These are phyloP conservation scores for Capromys pilorides DNA, from an alignment of 2,797 vertebrate species.

Conservation along the genomic window DNA sequence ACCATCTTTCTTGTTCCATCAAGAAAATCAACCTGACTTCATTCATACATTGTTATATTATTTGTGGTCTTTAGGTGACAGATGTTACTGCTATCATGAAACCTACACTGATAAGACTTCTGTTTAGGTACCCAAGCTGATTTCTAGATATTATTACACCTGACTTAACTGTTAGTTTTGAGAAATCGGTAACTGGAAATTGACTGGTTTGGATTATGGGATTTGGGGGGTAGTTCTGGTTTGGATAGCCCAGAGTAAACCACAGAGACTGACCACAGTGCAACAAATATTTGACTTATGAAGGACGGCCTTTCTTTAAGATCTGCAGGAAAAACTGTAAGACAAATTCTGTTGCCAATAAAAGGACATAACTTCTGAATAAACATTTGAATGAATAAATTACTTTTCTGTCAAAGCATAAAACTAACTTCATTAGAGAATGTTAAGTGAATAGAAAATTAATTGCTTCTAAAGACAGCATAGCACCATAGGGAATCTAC, in stretches of 20 bases:
- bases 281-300: background rate
- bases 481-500: conserved; percentile 48
- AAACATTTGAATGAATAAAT: conserved; percentile 69
- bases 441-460: conserved; percentile 72
- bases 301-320: conserved; percentile 13
- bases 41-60: background rate
- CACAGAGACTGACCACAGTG: background rate
- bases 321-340: background rate
- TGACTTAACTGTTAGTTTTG: background rate
- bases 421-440: conserved; percentile 66
- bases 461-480: conserved; percentile 62
- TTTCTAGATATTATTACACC: background rate
- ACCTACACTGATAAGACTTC: background rate
- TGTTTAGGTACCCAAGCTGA: background rate
- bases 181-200: background rate
- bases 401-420: conserved; percentile 67
- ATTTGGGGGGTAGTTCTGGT: background rate
- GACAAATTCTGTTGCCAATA: background rate
- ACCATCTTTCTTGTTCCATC: background rate
- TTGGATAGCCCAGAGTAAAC: background rate
- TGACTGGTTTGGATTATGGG: background rate
- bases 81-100: background rate
- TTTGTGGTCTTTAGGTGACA: background rate
- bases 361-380: conserved; percentile 53
- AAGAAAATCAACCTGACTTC: background rate